A percentile compares a stretch with the other conserved stretches of the same genome.
Evolutionary conservation across 2,888 invertebrate species (phyloP).

Genomic region (Megamerina dolium): DNA sequence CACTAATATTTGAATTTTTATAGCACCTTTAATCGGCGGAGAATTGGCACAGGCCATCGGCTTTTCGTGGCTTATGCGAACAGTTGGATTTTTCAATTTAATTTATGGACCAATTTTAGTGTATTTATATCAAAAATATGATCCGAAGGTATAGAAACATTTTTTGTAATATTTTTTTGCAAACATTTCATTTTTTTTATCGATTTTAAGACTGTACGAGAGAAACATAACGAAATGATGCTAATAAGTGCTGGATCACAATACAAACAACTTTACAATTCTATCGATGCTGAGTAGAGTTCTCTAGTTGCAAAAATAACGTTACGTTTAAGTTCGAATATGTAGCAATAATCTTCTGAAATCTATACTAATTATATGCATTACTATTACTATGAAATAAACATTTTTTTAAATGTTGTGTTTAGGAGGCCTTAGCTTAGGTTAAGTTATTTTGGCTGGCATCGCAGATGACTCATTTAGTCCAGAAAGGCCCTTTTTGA

Average conservation of each 20-base stretch:
- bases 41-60: constrained; percentile 64
- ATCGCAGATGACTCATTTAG: no score
- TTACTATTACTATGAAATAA: no score
- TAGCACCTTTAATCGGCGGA: constrained; percentile 71
- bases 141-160: constrained; percentile 35
- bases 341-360: no score
- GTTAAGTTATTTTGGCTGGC: no score
- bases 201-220: constrained; percentile 24
- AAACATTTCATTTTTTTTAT: neutral
- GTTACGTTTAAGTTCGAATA: no score
- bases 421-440: no score
- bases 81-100: constrained; percentile 64
- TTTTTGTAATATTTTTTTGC: neutral
- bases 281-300: constrained; percentile 39
- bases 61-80: constrained; percentile 68
- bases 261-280: constrained; percentile 46
- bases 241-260: constrained; percentile 33
- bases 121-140: constrained; percentile 38
- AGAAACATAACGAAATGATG: constrained; percentile 41
- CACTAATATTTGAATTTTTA: neutral
- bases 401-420: no score
- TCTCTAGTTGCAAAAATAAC: no score
- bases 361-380: no score
- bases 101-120: constrained; percentile 62
- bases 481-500: no score